Base-by-base conservation (phyloP, 2,888 invertebrate species). In the Athetis lepigone region DNA sequence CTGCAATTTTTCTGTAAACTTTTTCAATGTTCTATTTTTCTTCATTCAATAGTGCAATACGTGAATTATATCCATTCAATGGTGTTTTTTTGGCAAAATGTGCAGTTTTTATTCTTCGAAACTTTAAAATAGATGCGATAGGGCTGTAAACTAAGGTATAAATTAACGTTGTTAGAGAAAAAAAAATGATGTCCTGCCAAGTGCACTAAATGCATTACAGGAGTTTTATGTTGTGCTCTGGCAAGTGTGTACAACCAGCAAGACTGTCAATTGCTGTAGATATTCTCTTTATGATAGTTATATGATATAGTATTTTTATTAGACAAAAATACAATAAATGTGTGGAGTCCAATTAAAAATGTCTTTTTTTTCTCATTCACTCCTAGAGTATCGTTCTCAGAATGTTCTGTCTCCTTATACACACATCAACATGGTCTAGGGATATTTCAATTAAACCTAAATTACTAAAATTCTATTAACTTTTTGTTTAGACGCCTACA, bases 241-340 rank as follows among this genome's bases (percentile, higher is more conserved):
- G 79, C 77, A 88, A 88, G 86, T 88, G 88, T 88, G 90, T 92
- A 89, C 90, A 90, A 93, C 87, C 92, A 92, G 93, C 94, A 92
- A 93, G 92, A 92, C 92, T 94, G 94, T 94, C 93, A 93, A 92
- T 92, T 94, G 95, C 93, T 93, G 93, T 93, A 93, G 92, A 93
- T 92, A 92, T 91, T 90, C 89, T 89, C 88, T 92, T 88, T 90
- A 89, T 87, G 74, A 92, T 93, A 94, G 92, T 91, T 92, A 92
- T 88, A 92, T 90, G 80, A 93, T 90, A 94, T 91, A 94, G 93
- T 94, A 95, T 95, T 95, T 94, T 95, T 95, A 95, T 93, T 95
- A 95, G 95, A 94, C 93, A 88, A 92, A 94, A 95, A 94, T 94
- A 94, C 94, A 95, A 95, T 94, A 95, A 95, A 94, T 94, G 95